A percentile compares a stretch with the other conserved stretches of the same genome.
Evolutionary conservation across 2,797 vertebrate species (phyloP).

Genomic region (Mycteria americana): DNA sequence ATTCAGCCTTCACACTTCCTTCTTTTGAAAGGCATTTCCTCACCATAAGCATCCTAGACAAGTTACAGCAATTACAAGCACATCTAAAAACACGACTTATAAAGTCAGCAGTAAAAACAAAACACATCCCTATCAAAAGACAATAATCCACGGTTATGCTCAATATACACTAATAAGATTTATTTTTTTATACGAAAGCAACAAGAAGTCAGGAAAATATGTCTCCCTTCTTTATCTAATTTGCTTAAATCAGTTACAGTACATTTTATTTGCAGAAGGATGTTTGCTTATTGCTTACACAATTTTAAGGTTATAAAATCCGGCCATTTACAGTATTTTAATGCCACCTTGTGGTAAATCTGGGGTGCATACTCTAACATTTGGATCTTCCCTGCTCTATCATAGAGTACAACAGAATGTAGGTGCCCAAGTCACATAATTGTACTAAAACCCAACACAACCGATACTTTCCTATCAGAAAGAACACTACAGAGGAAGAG

Average conservation of each 20-base stretch:
- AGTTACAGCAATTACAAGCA: background rate
- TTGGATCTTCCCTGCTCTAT: background rate
- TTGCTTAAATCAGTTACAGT: background rate
- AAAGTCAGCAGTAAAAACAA: background rate
- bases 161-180: background rate
- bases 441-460: background rate
- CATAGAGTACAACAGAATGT: background rate
- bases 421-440: background rate
- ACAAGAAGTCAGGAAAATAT: background rate
- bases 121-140: background rate
- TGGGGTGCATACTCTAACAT: rapidly evolving
- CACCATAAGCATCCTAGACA: background rate
- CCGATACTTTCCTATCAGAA: background rate
- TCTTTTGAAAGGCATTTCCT: slow-evolving; percentile 6
- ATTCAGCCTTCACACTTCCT: background rate
- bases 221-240: background rate
- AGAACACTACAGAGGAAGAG: background rate
- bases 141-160: background rate
- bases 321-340: background rate
- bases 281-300: background rate
- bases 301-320: background rate
- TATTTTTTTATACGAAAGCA: background rate
- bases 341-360: slow-evolving; percentile 45
- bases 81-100: background rate
- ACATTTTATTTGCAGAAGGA: background rate